Evolutionary conservation across 1,140 invertebrate species (phyloP).

Genomic region (Drosophila tani): DNA sequence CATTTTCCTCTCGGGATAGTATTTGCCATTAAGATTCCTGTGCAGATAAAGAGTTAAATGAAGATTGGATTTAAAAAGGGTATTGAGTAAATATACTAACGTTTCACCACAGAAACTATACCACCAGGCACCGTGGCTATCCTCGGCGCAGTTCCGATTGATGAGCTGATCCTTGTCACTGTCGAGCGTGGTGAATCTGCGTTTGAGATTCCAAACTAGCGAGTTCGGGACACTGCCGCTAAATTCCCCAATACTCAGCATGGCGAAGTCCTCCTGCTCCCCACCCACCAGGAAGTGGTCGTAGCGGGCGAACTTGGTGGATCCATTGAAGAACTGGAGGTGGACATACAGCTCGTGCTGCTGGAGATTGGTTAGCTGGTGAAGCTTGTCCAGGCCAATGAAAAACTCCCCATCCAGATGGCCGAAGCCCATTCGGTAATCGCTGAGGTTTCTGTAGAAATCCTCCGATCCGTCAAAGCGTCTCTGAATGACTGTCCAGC

Average conservation of each 20-base stretch:
- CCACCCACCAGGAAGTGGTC: no score
- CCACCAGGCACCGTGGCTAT: not conserved
- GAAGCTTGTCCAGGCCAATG: slow-evolving; percentile 1
- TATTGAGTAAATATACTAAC: not conserved
- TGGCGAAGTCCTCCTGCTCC: no score
- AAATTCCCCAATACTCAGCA: no score
- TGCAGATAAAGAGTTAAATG: not conserved
- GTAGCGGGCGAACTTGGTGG: no score
- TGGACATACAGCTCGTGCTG: no score
- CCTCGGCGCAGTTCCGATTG: no score
- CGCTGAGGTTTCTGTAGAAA: no score
- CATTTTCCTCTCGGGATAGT: not conserved
- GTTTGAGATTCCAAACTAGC: not conserved
- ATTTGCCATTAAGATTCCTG: slow-evolving; percentile 7
- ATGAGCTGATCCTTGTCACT: not conserved
- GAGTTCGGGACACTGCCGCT: not conserved
- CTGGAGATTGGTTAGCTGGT: no score
- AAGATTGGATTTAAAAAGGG: no score
- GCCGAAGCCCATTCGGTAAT: not conserved
- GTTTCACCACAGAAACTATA: slow-evolving; percentile 8
- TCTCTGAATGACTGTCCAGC: no score
- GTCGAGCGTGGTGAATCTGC: not conserved
- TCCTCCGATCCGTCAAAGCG: no score
- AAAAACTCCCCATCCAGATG: not conserved
- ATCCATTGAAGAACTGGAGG: no score